A percentile compares a stretch with the other conserved stretches of the same genome.
Conservation (phyloP, 2,888 invertebrate genomes). For the Ennomos erosarius region DNA sequence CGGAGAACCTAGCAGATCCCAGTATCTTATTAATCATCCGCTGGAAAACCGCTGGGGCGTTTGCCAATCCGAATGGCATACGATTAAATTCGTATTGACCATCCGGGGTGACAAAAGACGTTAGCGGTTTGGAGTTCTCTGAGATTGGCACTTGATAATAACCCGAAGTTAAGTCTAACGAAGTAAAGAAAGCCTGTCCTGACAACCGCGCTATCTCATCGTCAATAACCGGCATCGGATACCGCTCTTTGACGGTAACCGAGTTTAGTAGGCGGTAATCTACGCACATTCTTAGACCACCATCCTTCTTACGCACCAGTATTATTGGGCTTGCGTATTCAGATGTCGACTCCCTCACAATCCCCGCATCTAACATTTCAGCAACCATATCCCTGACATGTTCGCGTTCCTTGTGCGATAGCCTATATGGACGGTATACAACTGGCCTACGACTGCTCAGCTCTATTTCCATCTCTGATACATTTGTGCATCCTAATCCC, state of each 20-base stretch:
- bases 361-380: slow-evolving; percentile 7
- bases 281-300: background rate
- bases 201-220: slow-evolving; percentile 35
- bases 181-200: slow-evolving; percentile 34
- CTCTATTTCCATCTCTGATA: too few relatives aligned
- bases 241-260: slow-evolving; percentile 35
- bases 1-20: background rate
- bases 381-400: background rate
- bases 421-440: too few relatives aligned
- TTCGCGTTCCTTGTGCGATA: background rate
- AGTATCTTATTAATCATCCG: slow-evolving; percentile 28
- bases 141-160: slow-evolving; percentile 10
- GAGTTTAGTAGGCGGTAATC: slow-evolving; percentile 2
- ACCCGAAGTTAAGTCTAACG: slow-evolving; percentile 27
- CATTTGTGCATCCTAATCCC: too few relatives aligned
- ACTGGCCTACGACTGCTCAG: too few relatives aligned
- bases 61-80: slow-evolving; percentile 43
- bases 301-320: slow-evolving; percentile 6
- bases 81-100: slow-evolving; percentile 52
- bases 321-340: slow-evolving; percentile 8
- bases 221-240: slow-evolving; percentile 37
- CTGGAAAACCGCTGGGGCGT: slow-evolving; percentile 33
- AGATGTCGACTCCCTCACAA: slow-evolving; percentile 5
- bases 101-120: slow-evolving; percentile 56
- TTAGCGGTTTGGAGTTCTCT: slow-evolving; percentile 29